Base-by-base conservation (phyloP, 2,888 invertebrate genomes). In the Mesopsocus fuscifrons region DNA sequence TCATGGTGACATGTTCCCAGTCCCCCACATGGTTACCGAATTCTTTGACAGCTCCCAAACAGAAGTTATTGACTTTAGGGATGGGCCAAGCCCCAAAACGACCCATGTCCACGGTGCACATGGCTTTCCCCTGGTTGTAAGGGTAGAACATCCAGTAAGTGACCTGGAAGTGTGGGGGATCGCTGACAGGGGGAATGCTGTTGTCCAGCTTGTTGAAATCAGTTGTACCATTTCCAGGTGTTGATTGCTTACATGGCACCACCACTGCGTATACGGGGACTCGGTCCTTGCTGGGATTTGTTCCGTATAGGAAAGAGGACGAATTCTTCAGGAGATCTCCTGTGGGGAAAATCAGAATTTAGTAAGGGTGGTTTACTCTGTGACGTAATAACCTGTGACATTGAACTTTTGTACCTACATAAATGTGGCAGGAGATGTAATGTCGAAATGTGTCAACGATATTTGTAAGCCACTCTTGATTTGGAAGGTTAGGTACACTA, bases 101-200 rank as follows among this genome's bases (percentile, higher is more conserved):
- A 47, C 66, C 74, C 41, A 49, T 45, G 52, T 59, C 57, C 46
- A 60, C 51, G 43, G 60, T 62, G 49, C 65, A 71, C 42, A 69
- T 57, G 42, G 65, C 61, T 55, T 71, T 70, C 49, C 69, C 70
- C 57, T 73, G 68, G 55, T 74, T 76, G 55, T 70, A 77, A 3
- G 77, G 76, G 59, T 72, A 76, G 57, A 76, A 77, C 59, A 72
- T 67, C 76, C 76, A 76, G 59, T 73, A 77, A 47, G 72, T 73
- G 33, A 76, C 72, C 55, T 73, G 70, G 57, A 75, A 73, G 50
- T 61, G 58, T 3, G 62, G 61, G 15, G 9, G 32, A 15, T 32
- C 38, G 22, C 33, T 22, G 18, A 16, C 32, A 4, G 5, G 5
- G 13, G 16, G 11, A 13, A 17, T 43, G 11, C 9, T 20, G 20